A percentile compares a stretch with the other conserved stretches of the same genome.
Evolutionary conservation across 2,888 invertebrate genomes (phyloP).

Genomic region (Hypsopygia costalis): DNA sequence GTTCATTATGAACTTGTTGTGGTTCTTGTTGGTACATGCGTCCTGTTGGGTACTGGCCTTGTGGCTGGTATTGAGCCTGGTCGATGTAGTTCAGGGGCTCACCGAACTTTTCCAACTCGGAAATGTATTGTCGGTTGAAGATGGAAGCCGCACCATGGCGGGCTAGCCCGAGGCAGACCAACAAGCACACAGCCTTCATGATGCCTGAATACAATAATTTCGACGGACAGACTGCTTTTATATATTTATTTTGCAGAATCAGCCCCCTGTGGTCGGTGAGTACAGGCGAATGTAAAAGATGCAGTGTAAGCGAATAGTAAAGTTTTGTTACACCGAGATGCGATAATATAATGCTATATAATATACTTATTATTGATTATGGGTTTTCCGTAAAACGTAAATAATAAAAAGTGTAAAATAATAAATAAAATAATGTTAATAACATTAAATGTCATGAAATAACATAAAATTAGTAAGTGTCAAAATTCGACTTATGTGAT

Average conservation of each 20-base stretch:
- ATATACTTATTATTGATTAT: too few relatives aligned
- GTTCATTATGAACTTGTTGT: background rate
- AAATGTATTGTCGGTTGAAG: slow-evolving; percentile 41
- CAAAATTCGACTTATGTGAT: too few relatives aligned
- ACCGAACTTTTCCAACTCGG: slow-evolving; percentile 31
- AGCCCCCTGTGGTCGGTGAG: slow-evolving; percentile 19
- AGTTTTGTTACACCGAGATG: background rate
- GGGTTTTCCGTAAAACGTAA: too few relatives aligned
- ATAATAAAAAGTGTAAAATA: too few relatives aligned
- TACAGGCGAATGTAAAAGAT: background rate
- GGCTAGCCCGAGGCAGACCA: slow-evolving; percentile 57
- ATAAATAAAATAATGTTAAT: too few relatives aligned
- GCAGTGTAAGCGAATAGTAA: background rate
- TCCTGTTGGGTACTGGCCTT: slow-evolving; percentile 14
- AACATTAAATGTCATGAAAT: too few relatives aligned
- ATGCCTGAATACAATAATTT: slow-evolving; percentile 36
- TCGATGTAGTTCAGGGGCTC: slow-evolving; percentile 40
- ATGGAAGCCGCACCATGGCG: slow-evolving; percentile 51
- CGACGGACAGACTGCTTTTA: slow-evolving; percentile 31
- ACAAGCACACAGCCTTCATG: slow-evolving; percentile 59
- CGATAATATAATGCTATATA: background rate
- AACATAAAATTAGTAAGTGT: too few relatives aligned
- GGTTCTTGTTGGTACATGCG: slow-evolving; percentile 4
- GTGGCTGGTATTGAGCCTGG: slow-evolving; percentile 19
- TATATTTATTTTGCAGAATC: slow-evolving; percentile 32